These are phyloP conservation scores for Acholoe squamosa DNA, from an alignment of 2,888 invertebrate species.

Conservation along the genomic window DNA sequence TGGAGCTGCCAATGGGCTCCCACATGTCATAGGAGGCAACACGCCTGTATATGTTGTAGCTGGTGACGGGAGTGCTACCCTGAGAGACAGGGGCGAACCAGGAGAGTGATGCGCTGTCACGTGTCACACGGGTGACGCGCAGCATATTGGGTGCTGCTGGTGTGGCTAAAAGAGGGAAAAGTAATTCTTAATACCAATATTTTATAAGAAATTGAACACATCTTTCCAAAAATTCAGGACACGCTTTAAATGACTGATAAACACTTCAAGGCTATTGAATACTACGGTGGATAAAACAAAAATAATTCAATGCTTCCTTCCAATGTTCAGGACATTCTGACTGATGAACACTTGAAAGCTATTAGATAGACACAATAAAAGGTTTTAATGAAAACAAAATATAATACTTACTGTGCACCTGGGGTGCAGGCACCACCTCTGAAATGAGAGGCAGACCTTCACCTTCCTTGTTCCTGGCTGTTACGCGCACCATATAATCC, in stretches of 20 bases:
- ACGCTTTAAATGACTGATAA: too few relatives aligned
- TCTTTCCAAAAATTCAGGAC: too few relatives aligned
- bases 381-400: background rate
- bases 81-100: constrained; percentile 83
- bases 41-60: constrained; percentile 78
- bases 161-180: constrained; percentile 74
- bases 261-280: too few relatives aligned
- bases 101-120: constrained; percentile 78
- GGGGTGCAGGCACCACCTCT: constrained; percentile 64
- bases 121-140: constrained; percentile 77
- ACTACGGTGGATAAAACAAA: too few relatives aligned
- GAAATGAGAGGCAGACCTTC: constrained; percentile 70
- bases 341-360: too few relatives aligned
- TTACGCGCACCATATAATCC: constrained; percentile 82
- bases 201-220: background rate
- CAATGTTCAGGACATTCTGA: too few relatives aligned
- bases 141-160: constrained; percentile 84
- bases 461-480: constrained; percentile 75
- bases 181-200: background rate
- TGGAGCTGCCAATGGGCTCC: constrained; percentile 85
- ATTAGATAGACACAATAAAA: background rate
- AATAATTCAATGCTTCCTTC: too few relatives aligned
- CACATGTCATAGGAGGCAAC: constrained; percentile 90
- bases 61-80: constrained; percentile 81
- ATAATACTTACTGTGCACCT: constrained; percentile 45